Base-by-base conservation (phyloP, 1,140 invertebrate species). In the Drosophila trapezifrons region DNA sequence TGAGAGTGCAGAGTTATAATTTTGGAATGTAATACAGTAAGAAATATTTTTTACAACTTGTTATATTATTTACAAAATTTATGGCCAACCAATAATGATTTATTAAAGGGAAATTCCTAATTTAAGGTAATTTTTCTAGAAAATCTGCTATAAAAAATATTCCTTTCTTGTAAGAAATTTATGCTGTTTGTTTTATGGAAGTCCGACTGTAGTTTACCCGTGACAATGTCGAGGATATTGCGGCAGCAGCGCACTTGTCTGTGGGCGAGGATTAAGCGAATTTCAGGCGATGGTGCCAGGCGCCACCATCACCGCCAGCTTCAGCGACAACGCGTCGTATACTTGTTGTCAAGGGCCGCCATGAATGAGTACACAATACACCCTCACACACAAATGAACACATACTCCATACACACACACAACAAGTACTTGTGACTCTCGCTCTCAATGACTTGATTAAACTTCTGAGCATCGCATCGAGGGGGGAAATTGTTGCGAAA, bases 381-480 rank as follows among this genome's bases (percentile, higher is more conserved):
- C 42, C 13, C 46, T n/a, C 37, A 22, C 49, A 37, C 43, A 35
- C 18, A 32, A 35, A 22, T 18, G 35, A 22, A 56, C 60, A 55
- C 13, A 40, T 13, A 38, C 40, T 22, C 15, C 17, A 51, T 38
- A 66, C 27, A 51, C 40, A 59, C 32, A 45, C 29, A 29, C 25
- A n/a, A 42, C 46, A 45, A 17, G 52, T 40, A 20, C 43, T 49
- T 40, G 67, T 52, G 58, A 80, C 71, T 78, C 57, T 78, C 62
- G 46, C 64, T 58, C 59, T 79, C 76, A 79, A 79, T 72, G 82
- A 86, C 78, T 81, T 86, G 82, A 86, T 86, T 86, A 86, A 85
- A 75, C 70, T 71, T 73, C 60, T 56, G 59, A 72, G 59, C 54
- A 47, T 42, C 37, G 42, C 29, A 35, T 32, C 17, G 17, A 51